Conservation (phyloP, 2,797 vertebrate species). For the Paguma larvata region DNA sequence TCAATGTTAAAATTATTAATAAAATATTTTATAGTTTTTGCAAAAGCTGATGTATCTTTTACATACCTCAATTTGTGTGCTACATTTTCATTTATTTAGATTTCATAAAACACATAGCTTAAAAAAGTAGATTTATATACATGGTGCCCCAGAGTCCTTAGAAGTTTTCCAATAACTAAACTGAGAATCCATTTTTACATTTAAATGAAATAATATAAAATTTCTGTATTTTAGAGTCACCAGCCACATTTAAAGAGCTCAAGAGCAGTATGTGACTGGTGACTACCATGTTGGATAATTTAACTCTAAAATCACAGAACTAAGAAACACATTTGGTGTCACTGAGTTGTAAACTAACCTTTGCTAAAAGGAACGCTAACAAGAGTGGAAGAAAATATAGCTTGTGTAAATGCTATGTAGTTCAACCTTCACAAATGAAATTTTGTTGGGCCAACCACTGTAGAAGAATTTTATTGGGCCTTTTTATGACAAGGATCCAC, state of each 20-base stretch:
- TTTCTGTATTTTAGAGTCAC: not conserved
- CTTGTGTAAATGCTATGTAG: not conserved
- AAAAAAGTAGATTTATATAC: not conserved
- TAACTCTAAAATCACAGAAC: not conserved
- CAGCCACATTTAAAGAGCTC: not conserved
- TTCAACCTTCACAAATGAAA: not conserved
- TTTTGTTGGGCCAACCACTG: not conserved
- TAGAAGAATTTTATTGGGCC: not conserved
- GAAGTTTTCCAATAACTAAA: not conserved
- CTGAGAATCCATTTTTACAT: not conserved
- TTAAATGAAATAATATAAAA: not conserved
- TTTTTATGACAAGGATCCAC: not conserved
- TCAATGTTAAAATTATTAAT: not conserved
- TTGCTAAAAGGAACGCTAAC: not conserved
- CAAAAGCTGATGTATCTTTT: not conserved
- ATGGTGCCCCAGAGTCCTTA: not conserved
- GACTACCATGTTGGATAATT: not conserved
- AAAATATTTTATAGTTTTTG: not conserved
- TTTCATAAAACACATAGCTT: constrained; percentile 7
- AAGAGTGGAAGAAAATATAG: not conserved
- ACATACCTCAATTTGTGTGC: not conserved
- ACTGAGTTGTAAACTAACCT: not conserved
- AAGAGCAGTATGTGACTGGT: not conserved
- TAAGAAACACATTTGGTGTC: not conserved
- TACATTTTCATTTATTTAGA: constrained; percentile 6